Percentiles rank a stretch among this genome's conserved stretches.
Evolutionary conservation across 2,888 invertebrate genomes (phyloP).

Genomic region (Nomada flava): DNA sequence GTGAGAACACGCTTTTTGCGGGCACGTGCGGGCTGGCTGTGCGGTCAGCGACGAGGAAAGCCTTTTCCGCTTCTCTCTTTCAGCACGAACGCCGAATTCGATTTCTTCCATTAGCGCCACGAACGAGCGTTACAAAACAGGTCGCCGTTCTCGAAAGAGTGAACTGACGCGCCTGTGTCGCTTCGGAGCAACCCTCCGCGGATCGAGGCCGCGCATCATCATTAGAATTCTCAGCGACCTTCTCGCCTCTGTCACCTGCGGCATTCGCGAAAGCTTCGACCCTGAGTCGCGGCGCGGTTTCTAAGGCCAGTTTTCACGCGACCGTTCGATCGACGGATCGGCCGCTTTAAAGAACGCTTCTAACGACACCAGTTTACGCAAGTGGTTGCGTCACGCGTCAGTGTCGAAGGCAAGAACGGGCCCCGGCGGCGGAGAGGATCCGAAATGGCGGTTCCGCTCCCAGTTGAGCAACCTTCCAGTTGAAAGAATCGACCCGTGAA

Average conservation of each 20-base stretch:
- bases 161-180: too few relatives aligned
- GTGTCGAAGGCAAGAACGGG: slow-evolving; percentile 51
- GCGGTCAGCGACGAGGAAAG: slow-evolving; percentile 33
- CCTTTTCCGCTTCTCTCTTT: slow-evolving; percentile 11
- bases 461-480: slow-evolving; percentile 77
- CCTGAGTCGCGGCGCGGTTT: slow-evolving; percentile 19
- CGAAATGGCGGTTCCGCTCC: slow-evolving; percentile 77
- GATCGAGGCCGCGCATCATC: too few relatives aligned
- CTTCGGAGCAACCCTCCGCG: too few relatives aligned
- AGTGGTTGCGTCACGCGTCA: slow-evolving; percentile 70
- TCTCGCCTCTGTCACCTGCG: neutral
- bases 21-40: slow-evolving; percentile 40
- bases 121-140: neutral
- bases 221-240: neutral
- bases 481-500: slow-evolving; percentile 54
- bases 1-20: slow-evolving; percentile 72
- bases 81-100: too few relatives aligned
- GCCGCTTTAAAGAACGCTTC: slow-evolving; percentile 55
- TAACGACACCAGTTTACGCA: slow-evolving; percentile 72
- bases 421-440: slow-evolving; percentile 63
- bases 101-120: neutral
- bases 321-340: slow-evolving; percentile 24
- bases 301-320: slow-evolving; percentile 21
- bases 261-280: slow-evolving; percentile 18
- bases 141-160: too few relatives aligned